Evolutionary conservation across 2,113 vertebrate species (phyloP).

Genomic region (Lanius ludovicianus): DNA sequence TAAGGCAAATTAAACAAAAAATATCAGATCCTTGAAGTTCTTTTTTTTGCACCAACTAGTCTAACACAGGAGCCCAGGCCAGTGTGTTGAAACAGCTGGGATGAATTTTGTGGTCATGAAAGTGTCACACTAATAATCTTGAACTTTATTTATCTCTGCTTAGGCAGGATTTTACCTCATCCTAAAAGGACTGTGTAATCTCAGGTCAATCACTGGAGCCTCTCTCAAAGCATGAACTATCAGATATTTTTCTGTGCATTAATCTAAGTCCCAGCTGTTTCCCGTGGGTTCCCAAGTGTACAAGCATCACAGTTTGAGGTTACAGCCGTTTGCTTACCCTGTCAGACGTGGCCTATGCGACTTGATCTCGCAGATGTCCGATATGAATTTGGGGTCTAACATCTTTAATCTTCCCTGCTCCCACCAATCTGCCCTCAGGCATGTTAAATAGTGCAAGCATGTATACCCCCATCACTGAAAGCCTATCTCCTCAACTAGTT

Average conservation of each 20-base stretch:
- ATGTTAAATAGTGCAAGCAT: not conserved
- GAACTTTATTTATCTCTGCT: not conserved
- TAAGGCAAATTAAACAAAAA: not conserved
- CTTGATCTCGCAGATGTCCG: not conserved
- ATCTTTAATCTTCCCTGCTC: not conserved
- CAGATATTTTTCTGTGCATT: not conserved
- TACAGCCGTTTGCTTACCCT: not conserved
- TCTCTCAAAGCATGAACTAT: not conserved
- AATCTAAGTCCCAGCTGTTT: not conserved
- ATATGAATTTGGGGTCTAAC: not conserved
- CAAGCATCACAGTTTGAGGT: not conserved
- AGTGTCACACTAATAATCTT: not conserved
- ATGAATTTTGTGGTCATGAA: not conserved
- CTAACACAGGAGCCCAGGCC: not conserved
- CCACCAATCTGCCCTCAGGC: not conserved
- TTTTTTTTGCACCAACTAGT: not conserved
- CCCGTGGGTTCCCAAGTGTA: not conserved
- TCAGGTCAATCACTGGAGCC: not conserved
- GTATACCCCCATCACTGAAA: not conserved
- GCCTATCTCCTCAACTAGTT: not conserved
- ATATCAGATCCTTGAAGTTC: not conserved
- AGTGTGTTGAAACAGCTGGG: not conserved
- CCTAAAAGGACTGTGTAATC: not conserved
- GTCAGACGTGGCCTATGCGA: not conserved
- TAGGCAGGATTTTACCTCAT: not conserved